Evolutionary conservation across 1,140 invertebrate genomes (phyloP).

Genomic region (Homarus americanus): DNA sequence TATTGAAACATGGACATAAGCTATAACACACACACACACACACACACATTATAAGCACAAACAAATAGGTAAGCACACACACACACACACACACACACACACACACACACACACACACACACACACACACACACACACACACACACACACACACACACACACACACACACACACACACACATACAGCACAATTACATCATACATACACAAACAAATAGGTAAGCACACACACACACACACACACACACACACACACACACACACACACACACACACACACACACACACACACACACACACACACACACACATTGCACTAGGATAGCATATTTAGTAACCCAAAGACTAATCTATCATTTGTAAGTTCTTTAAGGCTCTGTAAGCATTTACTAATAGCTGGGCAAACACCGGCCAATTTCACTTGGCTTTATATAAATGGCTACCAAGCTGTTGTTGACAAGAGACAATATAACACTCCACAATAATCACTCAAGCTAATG

Average conservation of each 20-base stretch:
- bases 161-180: too few species aligned
- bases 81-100: not conserved
- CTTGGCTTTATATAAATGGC: not conserved
- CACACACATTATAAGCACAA: too few species aligned
- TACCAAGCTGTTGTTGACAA: not conserved
- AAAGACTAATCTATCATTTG: not conserved
- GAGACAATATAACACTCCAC: not conserved
- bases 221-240: not conserved
- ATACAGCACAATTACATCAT: too few species aligned
- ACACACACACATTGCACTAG: too few species aligned
- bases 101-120: conserved; percentile 33
- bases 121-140: conserved; percentile 35
- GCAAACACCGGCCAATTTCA: not conserved
- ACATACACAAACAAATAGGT: not conserved
- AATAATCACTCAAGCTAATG: not conserved
- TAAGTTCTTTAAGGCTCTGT: not conserved
- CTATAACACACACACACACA: not conserved
- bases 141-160: not conserved
- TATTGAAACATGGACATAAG: not conserved
- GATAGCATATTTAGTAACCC: not conserved
- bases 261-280: too few species aligned
- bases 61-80: too few species aligned
- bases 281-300: too few species aligned
- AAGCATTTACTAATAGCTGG: not conserved
- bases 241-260: too few species aligned